phyloP scores from a whole-genome alignment of 1,140 invertebrate species.

The Apis florea region DNA sequence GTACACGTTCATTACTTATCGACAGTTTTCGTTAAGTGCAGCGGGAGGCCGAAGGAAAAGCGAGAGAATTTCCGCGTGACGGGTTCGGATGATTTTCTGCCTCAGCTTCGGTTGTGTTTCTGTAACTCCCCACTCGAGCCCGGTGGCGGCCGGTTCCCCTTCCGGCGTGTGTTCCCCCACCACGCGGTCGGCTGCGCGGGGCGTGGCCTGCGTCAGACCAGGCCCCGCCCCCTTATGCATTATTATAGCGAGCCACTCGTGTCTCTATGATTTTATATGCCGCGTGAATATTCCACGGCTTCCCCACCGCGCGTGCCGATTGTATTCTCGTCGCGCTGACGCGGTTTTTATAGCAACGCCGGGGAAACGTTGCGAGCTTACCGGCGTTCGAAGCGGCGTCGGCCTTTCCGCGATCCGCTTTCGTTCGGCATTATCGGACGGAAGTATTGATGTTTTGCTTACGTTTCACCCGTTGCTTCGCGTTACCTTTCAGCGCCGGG shows the following conservation, averaged over 20 bases:
- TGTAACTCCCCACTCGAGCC: conserved; percentile 30
- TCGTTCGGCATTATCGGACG: background rate
- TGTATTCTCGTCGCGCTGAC: conserved; percentile 44
- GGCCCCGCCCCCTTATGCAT: conserved; percentile 79
- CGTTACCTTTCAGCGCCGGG: background rate
- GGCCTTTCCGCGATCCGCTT: conserved; percentile 13
- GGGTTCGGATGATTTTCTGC: conserved; percentile 46
- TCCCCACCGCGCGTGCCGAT: conserved; percentile 13
- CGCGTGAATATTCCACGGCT: conserved; percentile 70
- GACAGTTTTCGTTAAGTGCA: background rate
- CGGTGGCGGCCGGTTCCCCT: conserved; percentile 50
- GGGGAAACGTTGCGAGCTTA: conserved; percentile 21
- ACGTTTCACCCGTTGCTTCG: background rate
- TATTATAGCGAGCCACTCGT: conserved; percentile 77
- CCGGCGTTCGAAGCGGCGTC: background rate
- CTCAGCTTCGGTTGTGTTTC: conserved; percentile 40
- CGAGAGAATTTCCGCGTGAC: conserved; percentile 37
- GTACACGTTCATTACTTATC: background rate
- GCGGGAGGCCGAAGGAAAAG: conserved; percentile 5
- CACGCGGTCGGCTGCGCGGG: conserved; percentile 24
- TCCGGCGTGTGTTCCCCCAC: conserved; percentile 56
- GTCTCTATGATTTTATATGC: conserved; percentile 79
- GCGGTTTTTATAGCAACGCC: conserved; percentile 39
- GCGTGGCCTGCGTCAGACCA: conserved; percentile 43
- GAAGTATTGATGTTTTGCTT: background rate